Percentiles rank a stretch among this genome's conserved stretches.
Evolutionary conservation across 1,140 invertebrate species (phyloP).

Genomic region (Lordiphosa stackelbergi): DNA sequence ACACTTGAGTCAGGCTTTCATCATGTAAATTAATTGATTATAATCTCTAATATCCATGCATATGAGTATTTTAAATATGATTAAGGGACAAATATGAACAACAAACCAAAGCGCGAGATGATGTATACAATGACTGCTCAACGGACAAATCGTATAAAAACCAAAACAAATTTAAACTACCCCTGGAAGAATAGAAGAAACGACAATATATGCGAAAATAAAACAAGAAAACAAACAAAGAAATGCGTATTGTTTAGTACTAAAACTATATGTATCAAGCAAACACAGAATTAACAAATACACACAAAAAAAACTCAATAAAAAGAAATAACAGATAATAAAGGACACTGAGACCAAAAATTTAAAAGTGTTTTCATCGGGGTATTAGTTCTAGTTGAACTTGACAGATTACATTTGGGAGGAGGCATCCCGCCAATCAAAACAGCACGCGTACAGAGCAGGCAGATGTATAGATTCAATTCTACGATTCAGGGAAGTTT

Average conservation of each 20-base stretch:
- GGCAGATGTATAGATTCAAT: no score
- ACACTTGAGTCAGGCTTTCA: slow-evolving; percentile 38
- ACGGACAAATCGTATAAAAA: slow-evolving; percentile 51
- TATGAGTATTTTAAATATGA: slow-evolving; percentile 55
- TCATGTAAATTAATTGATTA: slow-evolving; percentile 38
- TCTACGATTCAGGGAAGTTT: no score
- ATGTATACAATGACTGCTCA: slow-evolving; percentile 60
- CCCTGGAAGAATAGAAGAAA: slow-evolving; percentile 36
- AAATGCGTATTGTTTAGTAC: slow-evolving; percentile 28
- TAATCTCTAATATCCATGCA: slow-evolving; percentile 50
- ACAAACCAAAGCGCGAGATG: neutral
- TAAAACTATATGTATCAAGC: slow-evolving; percentile 37
- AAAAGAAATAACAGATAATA: slow-evolving; percentile 63
- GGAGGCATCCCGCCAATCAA: no score
- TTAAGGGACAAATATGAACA: slow-evolving; percentile 16
- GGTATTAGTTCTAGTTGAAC: no score
- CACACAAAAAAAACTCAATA: slow-evolving; percentile 28
- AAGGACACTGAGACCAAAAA: slow-evolving; percentile 73
- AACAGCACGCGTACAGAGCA: no score
- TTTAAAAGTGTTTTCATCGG: no score
- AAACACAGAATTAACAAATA: slow-evolving; percentile 24
- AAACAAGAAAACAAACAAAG: slow-evolving; percentile 1
- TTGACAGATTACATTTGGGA: no score
- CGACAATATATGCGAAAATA: slow-evolving; percentile 62
- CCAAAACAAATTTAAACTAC: slow-evolving; percentile 15